A percentile compares a stretch with the other conserved stretches of the same genome.
Conservation (phyloP, 2,888 invertebrate species). For the Carterocephalus palaemon region DNA sequence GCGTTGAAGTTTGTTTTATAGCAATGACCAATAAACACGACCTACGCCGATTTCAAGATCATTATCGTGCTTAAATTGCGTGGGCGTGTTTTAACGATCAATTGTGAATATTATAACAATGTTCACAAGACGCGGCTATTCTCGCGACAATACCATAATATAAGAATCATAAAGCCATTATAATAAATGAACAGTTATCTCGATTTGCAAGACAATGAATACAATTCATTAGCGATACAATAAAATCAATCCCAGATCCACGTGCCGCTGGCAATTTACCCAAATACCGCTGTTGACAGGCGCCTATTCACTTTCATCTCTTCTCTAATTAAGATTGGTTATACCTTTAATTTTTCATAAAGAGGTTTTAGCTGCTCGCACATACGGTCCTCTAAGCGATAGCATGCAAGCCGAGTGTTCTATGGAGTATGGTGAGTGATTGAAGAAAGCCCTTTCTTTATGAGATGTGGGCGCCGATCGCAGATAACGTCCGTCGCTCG, state of each 20-base stretch:
- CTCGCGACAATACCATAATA: constrained; percentile 43
- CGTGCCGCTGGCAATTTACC: constrained; percentile 47
- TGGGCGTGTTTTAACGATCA: constrained; percentile 61
- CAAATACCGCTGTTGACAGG: constrained; percentile 50
- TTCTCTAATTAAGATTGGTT: constrained; percentile 56
- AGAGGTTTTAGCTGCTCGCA: constrained; percentile 36
- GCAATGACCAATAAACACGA: constrained; percentile 57
- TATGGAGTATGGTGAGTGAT: constrained; percentile 37
- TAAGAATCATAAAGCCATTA: constrained; percentile 50
- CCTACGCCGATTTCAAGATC: constrained; percentile 71
- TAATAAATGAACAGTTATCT: constrained; percentile 61
- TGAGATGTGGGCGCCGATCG: constrained; percentile 56
- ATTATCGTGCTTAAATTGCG: constrained; percentile 59
- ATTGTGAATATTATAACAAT: constrained; percentile 66
- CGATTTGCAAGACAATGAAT: constrained; percentile 58
- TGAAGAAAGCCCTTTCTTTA: constrained; percentile 49
- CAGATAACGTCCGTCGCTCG: constrained; percentile 57
- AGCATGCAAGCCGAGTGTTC: constrained; percentile 8
- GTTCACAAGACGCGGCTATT: constrained; percentile 45
- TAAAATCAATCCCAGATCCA: constrained; percentile 43
- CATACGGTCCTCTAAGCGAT: constrained; percentile 14
- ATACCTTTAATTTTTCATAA: constrained; percentile 43
- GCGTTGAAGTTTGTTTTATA: constrained; percentile 18
- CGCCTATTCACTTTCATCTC: constrained; percentile 46
- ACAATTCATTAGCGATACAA: constrained; percentile 60